Conservation (phyloP, 2,113 vertebrate genomes). For the Oreochromis niloticus region DNA sequence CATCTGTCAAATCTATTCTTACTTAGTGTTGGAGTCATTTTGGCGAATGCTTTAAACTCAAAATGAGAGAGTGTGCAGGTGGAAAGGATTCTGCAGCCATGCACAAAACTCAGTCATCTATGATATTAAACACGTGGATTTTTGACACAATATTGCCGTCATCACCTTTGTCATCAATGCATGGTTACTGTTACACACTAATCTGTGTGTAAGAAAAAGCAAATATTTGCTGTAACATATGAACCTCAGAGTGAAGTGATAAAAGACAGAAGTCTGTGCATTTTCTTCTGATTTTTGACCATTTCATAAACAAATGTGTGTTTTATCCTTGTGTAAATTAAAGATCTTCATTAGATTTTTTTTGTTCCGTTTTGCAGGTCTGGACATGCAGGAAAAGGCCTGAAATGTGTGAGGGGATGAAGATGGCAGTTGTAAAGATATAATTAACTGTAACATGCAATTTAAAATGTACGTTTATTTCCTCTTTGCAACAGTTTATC, state of each 20-base stretch:
- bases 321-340: not conserved
- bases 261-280: not conserved
- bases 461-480: not conserved
- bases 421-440: not conserved
- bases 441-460: not conserved
- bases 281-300: fast-evolving
- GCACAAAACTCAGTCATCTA: not conserved
- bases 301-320: not conserved
- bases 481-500: not conserved
- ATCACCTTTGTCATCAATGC: not conserved
- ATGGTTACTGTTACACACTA: not conserved
- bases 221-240: not conserved
- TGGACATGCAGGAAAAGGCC: not conserved
- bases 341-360: not conserved
- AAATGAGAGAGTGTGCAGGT: not conserved
- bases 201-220: not conserved
- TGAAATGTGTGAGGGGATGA: not conserved
- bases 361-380: not conserved
- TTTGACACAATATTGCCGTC: not conserved
- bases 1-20: not conserved
- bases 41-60: not conserved
- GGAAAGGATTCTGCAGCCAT: not conserved
- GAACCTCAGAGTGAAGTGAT: not conserved
- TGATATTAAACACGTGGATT: not conserved
- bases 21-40: not conserved